These are phyloP conservation scores for Prionchulus punctatus DNA, from an alignment of 2,888 invertebrate species.

Conservation along the genomic window DNA sequence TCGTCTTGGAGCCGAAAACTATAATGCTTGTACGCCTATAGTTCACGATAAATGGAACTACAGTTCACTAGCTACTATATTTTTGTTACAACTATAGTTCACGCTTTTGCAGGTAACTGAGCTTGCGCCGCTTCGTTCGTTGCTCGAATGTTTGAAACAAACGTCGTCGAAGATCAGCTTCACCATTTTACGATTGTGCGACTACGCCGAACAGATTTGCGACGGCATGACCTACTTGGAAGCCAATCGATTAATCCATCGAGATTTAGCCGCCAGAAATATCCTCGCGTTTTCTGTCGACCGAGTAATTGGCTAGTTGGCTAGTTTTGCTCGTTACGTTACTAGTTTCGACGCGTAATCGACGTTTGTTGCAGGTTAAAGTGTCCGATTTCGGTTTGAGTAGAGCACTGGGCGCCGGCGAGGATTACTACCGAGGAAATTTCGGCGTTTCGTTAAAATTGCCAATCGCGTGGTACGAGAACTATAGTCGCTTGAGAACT, in stretches of 20 bases:
- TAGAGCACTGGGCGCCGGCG: slow-evolving; percentile 82
- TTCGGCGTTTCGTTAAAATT: slow-evolving; percentile 89
- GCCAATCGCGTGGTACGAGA: slow-evolving; percentile 89
- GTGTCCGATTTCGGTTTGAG: slow-evolving; percentile 95
- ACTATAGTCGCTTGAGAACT: too few species aligned
- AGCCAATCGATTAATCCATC: slow-evolving; percentile 82
- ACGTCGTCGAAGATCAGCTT: slow-evolving; percentile 74
- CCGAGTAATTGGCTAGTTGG: slow-evolving; percentile 53
- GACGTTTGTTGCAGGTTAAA: slow-evolving; percentile 47
- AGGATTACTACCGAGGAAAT: slow-evolving; percentile 96
- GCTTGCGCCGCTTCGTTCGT: slow-evolving; percentile 77
- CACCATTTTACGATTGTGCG: slow-evolving; percentile 74
- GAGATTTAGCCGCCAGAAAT: slow-evolving; percentile 91
- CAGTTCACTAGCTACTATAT: background rate
- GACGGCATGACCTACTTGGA: slow-evolving; percentile 96
- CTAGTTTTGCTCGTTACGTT: too few species aligned
- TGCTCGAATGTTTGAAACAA: slow-evolving; percentile 87
- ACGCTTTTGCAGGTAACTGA: slow-evolving; percentile 65
- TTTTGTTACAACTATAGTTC: too few species aligned
- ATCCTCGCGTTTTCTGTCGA: slow-evolving; percentile 90
- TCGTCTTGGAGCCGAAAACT: slow-evolving; percentile 76
- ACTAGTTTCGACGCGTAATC: too few species aligned
- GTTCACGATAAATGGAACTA: background rate
- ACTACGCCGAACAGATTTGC: slow-evolving; percentile 85
- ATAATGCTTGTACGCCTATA: slow-evolving; percentile 46